Conservation (phyloP, 2,888 invertebrate genomes). For the Drosophila colorata region DNA sequence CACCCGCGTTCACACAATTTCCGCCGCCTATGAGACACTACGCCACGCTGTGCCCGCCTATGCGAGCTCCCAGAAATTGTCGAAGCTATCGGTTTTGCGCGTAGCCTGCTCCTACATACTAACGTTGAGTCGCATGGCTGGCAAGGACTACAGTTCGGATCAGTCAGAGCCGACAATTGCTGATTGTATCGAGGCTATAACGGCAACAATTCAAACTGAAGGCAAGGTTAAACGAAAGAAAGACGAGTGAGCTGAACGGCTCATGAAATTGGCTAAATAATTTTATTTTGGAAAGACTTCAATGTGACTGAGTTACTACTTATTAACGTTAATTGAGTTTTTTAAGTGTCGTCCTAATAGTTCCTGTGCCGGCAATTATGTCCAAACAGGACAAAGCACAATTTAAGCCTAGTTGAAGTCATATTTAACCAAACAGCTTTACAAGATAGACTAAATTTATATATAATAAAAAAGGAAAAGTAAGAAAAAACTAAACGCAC, state of each 20-base stretch:
- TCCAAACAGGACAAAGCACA: conserved; percentile 8
- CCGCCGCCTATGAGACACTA: conserved; percentile 96
- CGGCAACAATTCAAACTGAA: conserved; percentile 96
- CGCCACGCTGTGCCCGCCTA: conserved; percentile 94
- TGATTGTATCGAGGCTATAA: conserved; percentile 94
- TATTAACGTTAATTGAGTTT: conserved; percentile 29
- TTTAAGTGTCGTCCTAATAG: conserved; percentile 27
- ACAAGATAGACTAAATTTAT: conserved; percentile 29
- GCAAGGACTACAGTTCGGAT: conserved; percentile 88
- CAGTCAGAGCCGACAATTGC: conserved; percentile 88
- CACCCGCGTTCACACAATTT: conserved; percentile 97
- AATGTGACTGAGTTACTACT: conserved; percentile 36
- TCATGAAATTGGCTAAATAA: conserved; percentile 1
- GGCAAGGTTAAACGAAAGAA: conserved; percentile 95
- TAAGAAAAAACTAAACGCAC: conserved; percentile 14
- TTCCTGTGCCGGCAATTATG: conserved; percentile 35
- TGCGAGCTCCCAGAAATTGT: conserved; percentile 96
- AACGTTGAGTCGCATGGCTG: conserved; percentile 92
- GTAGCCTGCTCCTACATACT: conserved; percentile 97
- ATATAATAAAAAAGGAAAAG: not conserved
- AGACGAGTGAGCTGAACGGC: conserved; percentile 87
- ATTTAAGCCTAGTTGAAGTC: conserved; percentile 23
- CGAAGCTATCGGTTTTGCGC: conserved; percentile 95
- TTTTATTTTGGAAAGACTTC: conserved; percentile 37
- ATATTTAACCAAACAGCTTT: conserved; percentile 58